Base-by-base conservation (phyloP, 2,888 invertebrate species). In the Spisula subtruncata region DNA sequence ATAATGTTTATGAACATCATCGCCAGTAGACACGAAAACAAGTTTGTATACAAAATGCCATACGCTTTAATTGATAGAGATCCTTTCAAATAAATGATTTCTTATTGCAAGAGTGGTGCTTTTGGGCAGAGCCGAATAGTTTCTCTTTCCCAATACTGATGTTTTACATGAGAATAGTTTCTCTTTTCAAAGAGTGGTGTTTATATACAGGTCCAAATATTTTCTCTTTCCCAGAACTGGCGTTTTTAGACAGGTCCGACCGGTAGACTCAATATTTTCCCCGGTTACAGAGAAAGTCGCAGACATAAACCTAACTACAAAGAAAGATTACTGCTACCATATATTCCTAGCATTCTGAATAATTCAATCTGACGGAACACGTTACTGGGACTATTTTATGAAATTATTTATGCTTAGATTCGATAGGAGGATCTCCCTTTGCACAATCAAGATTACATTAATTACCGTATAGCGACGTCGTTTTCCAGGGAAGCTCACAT, bases 331-430 rank as follows among this genome's bases (percentile, higher is more conserved):
- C 6, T 20, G 18, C n/a, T 20, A n/a, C n/a, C 6, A n/a, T 20
- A 60, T n/a, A n/a, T n/a, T 60, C 60, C n/a, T 60, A 20, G n/a
- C 60, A n/a, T 60, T n/a, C 60, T 60, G 60, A 20, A 60, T 60
- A 60, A 60, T 60, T 60, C 20, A n/a, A 60, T 60, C n/a, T 60
- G 60, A 20, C 60, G 1, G n/a, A 18, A n/a, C 2, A 6, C n/a
- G 20, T 60, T n/a, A n/a, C 6, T 60, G 14, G 20, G 60, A 60
- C 60, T 18, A 0, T n/a, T 60, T 60, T 60, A 60, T 60, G n/a
- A n/a, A 60, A 60, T 60, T 60, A 60, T 1, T 18, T 71, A 71
- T 8, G 29, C 71, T 71, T 8, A 32, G 71, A 71, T 71, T 71
- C 71, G n/a, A 29, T 71, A n/a, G 8, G n/a, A 14, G n/a, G 12